Base-by-base conservation (phyloP, 2,888 invertebrate genomes). In the Caenorhabditis afra region DNA sequence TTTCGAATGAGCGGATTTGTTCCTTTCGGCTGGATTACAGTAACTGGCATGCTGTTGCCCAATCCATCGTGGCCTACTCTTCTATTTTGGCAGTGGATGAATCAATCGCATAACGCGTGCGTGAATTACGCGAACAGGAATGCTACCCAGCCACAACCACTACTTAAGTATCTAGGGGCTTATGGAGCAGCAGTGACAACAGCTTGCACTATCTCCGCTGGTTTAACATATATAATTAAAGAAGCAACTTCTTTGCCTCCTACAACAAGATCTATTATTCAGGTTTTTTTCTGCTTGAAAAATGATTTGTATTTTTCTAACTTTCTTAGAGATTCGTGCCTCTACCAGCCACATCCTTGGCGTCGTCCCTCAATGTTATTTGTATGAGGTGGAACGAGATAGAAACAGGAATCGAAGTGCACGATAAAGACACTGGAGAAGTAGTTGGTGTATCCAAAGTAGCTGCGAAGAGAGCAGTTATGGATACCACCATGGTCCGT, bases 81-180 rank as follows among this genome's bases (percentile, higher is more conserved):
- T 47, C 89, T 92, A 10, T 92, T 92, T 86, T 92, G 92, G 92
- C 92, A 92, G 84, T 92, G 92, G 92, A 82, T 92, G 57, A 92
- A 92, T 86, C 92, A 92, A 87, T 92, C 91, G 55, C 92, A 92
- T 85, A 92, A 92, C 81, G 92, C 92, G 0, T 91, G 91, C 82
- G 92, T 92, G 57, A 92, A 92, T 85, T 92, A 91, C 82, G 88
- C 92, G 50, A 92, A 92, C 87, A 86, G 92, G 75, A 92, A 92
- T 87, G 92, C 92, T 3, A 89, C 91, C 4, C 92, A 92, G 76
- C 84, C 85, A 3, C 87, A 87, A 5, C 91, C 92, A 2, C 86
- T 88, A 2, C 90, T 90, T 20, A 88, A 91, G 49, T 92, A 91
- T 85, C 65, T 91, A 1, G 86, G 90, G 67, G 92, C 92, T 0